phyloP scores from a whole-genome alignment of 2,888 invertebrate species.

The Mythimna loreyi region DNA sequence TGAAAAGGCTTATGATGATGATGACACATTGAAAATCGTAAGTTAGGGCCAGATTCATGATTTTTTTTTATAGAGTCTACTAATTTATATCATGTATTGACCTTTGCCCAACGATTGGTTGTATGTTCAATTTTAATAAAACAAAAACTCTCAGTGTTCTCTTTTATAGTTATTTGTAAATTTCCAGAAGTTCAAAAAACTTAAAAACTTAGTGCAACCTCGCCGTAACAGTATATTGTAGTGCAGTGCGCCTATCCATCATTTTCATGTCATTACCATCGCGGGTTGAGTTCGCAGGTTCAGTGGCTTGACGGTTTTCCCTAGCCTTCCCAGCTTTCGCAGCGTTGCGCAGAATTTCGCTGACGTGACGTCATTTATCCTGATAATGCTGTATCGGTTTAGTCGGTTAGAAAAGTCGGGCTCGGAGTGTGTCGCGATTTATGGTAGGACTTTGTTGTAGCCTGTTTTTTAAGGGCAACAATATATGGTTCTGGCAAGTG shows the following conservation, averaged over 20 bases:
- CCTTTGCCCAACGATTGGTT: no score
- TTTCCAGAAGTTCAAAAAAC: no score
- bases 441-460: slow-evolving; percentile 27
- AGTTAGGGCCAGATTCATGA: no score
- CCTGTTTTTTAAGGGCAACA: background rate
- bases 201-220: no score
- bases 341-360: slow-evolving; percentile 29
- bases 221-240: slow-evolving; percentile 45
- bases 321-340: slow-evolving; percentile 24
- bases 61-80: no score
- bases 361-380: slow-evolving; percentile 58
- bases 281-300: slow-evolving; percentile 32
- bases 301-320: slow-evolving; percentile 41
- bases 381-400: slow-evolving; percentile 46
- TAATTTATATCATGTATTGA: no score
- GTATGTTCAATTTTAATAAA: no score
- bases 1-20: no score
- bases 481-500: background rate
- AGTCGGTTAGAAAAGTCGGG: slow-evolving; percentile 47
- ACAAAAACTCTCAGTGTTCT: no score
- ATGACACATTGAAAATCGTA: no score
- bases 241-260: slow-evolving; percentile 75
- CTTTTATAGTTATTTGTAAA: no score
- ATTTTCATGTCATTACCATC: slow-evolving; percentile 82
- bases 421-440: slow-evolving; percentile 37